These are phyloP conservation scores for Stictocephala bisonia DNA, from an alignment of 2,888 invertebrate species.

Conservation along the genomic window DNA sequence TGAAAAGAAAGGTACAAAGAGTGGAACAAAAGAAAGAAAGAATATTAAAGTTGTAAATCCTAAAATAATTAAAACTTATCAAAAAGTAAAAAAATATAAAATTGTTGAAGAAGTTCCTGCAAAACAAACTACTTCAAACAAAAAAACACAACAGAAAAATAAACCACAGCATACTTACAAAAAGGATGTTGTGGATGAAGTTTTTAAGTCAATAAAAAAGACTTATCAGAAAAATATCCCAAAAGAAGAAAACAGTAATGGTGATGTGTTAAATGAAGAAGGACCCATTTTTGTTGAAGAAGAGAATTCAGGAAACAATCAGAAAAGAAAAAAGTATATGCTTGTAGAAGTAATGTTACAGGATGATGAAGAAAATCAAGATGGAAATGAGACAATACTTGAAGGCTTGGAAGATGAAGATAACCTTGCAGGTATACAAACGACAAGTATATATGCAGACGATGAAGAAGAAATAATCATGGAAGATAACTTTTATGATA, in stretches of 20 bases:
- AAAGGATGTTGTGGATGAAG: not conserved
- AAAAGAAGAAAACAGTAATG: not conserved
- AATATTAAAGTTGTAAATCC: not conserved
- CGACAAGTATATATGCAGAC: too few relatives aligned
- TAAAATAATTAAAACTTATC: not conserved
- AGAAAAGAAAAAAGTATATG: conserved; percentile 3
- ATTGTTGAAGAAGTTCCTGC: not conserved
- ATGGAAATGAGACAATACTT: conserved; percentile 4
- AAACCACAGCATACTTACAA: conserved; percentile 4
- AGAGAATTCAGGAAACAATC: not conserved
- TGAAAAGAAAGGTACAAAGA: not conserved
- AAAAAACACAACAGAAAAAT: not conserved
- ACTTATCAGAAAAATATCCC: not conserved
- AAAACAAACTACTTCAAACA: not conserved
- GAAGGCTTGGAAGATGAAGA: not conserved
- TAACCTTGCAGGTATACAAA: not conserved
- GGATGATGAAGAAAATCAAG: conserved; percentile 18
- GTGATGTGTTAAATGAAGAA: not conserved
- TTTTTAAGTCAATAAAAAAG: not conserved
- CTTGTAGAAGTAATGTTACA: not conserved
- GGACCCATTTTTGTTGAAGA: not conserved
- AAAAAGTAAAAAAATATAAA: conserved; percentile 11
- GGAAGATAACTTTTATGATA: not conserved
- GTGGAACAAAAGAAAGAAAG: not conserved
- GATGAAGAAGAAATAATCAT: too few relatives aligned